Base-by-base conservation (phyloP, 2,797 vertebrate genomes). In the Distichodus sexfasciatus region DNA sequence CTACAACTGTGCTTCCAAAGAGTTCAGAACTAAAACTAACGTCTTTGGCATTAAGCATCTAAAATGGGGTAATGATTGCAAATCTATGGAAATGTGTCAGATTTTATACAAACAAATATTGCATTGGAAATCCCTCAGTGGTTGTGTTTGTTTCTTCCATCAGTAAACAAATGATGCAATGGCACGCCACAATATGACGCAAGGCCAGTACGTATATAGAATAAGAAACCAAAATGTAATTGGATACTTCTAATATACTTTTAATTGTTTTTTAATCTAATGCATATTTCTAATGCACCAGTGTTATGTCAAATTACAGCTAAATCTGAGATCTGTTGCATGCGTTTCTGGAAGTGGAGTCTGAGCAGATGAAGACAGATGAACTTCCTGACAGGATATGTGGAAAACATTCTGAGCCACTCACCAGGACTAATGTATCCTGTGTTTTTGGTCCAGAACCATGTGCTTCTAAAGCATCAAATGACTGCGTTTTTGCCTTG, bases 341-440 rank as follows among this genome's bases (percentile, higher is more conserved):
- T 23, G 41, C 21, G 40, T 28, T 29, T 53, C 55, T 11, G 38
- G 69, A 72, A 76, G 66, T 55, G 24, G 68, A 79, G 74, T 36
- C 1, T 51, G 81, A 85, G 84, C 85, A 78, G 62, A 66, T 51
- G 14, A 26, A 59, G 66, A 88, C 84, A 87, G 74, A 83, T 79
- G 81, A 82, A 80, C 79, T 81, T 78, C 78, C 41, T 70, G 75
- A 84, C 85, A 89, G 89, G 88, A 91, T 90, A 80, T 84, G 79
- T 68, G 80, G 74, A 83, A 83, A 85, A 74, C 74, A 76, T 78
- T 78, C 79, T 73, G 75, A 84, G 84, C 81, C 78, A 77, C 85
- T 82, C 72, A 81, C 70, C 38, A 74, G 64, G 78, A 86, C 69
- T 29, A 82, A 87, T 85, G 71, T 55, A 81, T 58, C 28, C 53